Conservation (phyloP, 1,140 invertebrate species). For the Nasonia vitripennis region DNA sequence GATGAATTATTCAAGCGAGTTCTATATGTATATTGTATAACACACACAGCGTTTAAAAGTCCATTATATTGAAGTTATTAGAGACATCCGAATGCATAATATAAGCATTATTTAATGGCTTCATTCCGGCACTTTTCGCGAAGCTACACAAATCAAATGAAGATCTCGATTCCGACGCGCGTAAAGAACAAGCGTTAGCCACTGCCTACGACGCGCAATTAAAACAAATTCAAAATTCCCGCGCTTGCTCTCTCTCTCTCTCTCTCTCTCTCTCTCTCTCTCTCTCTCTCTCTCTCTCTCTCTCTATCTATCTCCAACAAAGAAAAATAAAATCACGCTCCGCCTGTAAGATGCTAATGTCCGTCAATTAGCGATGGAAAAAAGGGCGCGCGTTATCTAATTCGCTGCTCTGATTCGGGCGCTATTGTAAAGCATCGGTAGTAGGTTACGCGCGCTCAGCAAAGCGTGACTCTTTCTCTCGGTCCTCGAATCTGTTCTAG, state of each 20-base stretch:
- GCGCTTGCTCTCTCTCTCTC: neutral
- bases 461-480: slow-evolving; percentile 52
- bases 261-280: too few species aligned
- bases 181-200: neutral
- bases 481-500: slow-evolving; percentile 40
- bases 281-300: too few species aligned
- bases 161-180: neutral
- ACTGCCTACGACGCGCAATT: neutral
- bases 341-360: slow-evolving; percentile 29
- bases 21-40: neutral
- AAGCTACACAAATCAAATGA: neutral
- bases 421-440: neutral
- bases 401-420: neutral
- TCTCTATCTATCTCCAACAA: neutral
- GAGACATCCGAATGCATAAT: neutral
- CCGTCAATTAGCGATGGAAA: slow-evolving; percentile 24
- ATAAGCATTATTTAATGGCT: neutral
- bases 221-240: slow-evolving; percentile 14
- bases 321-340: neutral
- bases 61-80: neutral
- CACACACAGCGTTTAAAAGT: neutral
- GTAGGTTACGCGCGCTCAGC: slow-evolving; percentile 52
- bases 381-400: slow-evolving; percentile 18
- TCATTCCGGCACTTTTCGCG: neutral
- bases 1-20: neutral